Base-by-base conservation (phyloP, 2,113 vertebrate genomes). In the Anas platyrhynchos region DNA sequence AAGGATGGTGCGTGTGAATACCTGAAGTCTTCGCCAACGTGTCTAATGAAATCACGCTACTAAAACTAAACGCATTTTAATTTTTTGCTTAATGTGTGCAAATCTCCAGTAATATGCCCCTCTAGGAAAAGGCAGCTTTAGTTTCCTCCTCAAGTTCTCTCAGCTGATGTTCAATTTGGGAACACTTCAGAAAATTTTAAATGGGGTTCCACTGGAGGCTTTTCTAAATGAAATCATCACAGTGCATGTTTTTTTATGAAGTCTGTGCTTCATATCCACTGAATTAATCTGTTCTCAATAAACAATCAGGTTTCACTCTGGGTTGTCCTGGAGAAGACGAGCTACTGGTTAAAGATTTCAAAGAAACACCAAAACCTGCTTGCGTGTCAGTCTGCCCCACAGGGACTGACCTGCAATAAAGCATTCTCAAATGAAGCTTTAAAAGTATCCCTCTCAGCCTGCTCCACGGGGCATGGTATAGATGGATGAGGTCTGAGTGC, bases 401-500 rank as follows among this genome's bases (percentile, higher is more conserved):
- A 73, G 41, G 34, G 44, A 10, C 48, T 44, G 31, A 63, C 27
- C 29, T 74, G 48, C 50, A 88, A 25, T 31, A 81, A 43, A 3
- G 17, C 7, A 3, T 10, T 71, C 46, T 52, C 65, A 77, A 85
- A 43, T 4, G 5, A 41, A 63, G 76, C 29, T 54, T 83, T 88
- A 32, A 72, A 62, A 68, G 31, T 8, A 14, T n/a, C 26, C 34
- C 22, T 54, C 71, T 50, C 46, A 71, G 20, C 22, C 2, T 2
- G 23, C 9, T 84, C 17, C 0, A 0, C 3, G 3, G 52, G 41
- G 20, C 26, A 9, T 2, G 20, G 17, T 4, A 2, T 61, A 69
- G 62, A 34, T 0, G 0, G 62, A 29, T 0, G 0, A 73, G 25
- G 62, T 41, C 36, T 17, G 38, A 74, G 54, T 31, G 88, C 62